A percentile compares a stretch with the other conserved stretches of the same genome.
Conservation (phyloP, 2,797 vertebrate species). For the Tragelaphus oryx region DNA sequence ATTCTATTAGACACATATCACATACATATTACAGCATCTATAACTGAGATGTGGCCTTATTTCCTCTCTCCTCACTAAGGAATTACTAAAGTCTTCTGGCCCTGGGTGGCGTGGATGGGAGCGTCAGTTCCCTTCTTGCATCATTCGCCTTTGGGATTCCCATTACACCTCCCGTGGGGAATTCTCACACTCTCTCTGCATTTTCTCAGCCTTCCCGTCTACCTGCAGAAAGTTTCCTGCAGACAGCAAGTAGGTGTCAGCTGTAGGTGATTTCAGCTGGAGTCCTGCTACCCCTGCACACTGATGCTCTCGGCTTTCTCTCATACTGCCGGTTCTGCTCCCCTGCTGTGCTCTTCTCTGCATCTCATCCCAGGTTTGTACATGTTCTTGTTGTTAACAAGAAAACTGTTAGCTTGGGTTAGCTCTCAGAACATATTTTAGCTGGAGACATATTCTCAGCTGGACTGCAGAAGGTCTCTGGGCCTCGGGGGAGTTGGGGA, state of each 20-base stretch:
- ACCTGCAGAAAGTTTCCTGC: background rate
- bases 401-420: background rate
- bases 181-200: background rate
- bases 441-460: background rate
- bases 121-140: background rate
- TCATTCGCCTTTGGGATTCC: constrained; percentile 22
- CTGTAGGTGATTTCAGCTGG: background rate
- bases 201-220: background rate
- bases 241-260: background rate
- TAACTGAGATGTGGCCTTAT: constrained; percentile 38
- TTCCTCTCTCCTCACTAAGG: constrained; percentile 48
- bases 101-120: background rate
- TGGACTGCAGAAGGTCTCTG: background rate
- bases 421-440: background rate
- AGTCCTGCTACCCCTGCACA: background rate
- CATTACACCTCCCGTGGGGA: background rate
- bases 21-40: constrained; percentile 6
- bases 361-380: background rate
- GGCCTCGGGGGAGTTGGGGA: background rate
- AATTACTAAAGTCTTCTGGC: constrained; percentile 10
- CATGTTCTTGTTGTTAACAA: background rate
- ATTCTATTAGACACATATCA: constrained; percentile 47
- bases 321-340: background rate
- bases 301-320: background rate
- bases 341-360: background rate